Evolutionary conservation across 2,888 invertebrate genomes (phyloP), one percentile per base, ranked within the genome.

Genomic region (Quadroppia sp.): DNA sequence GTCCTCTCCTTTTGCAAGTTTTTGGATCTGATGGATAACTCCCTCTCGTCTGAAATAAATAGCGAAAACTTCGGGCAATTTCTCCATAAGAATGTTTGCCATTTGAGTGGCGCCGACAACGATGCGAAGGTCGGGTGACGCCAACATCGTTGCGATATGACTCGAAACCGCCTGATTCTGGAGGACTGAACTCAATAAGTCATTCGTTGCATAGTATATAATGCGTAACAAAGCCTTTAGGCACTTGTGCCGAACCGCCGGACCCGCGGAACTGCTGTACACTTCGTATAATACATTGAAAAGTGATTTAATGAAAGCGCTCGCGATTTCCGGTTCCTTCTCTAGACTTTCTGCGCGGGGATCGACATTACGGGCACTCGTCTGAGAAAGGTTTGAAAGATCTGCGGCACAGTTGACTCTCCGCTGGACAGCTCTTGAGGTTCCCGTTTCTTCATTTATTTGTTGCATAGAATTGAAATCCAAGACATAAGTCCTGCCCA

Each of bases 401-500:
- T 70, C 78, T 13, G 79, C 79, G 72, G 79, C 78, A 56, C 80
- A 80, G 76, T 82, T 81, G n/a, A 80, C 86, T 79, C 89, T 87
- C 59, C 94, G 88, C 83, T 95, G 95, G 77, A 98, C 93, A 53
- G 93, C 90, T 64, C 96, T 86, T 45, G 94, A 90, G 36, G 94
- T 94, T 76, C 97, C 97, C 0, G 95, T 94, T 83, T 96, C 96
- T 85, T 98, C 97, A 83, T 97, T 98, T 78, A 97, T 92, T 86
- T 98, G 96, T 83, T 95, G 95, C 95, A 97, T 94, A 79, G 94
- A 90, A 81, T 93, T 90, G 81, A 98, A 91, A 85, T 98, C 97
- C 78, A 98, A 90, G 0, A 95, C 94, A 84, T 96, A 97, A 2
- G 94, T 94, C 79, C 94, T 88, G 71, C 95, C 95, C 81, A 94